phyloP scores from a whole-genome alignment of 2,113 vertebrate genomes.

The Galbula dea region DNA sequence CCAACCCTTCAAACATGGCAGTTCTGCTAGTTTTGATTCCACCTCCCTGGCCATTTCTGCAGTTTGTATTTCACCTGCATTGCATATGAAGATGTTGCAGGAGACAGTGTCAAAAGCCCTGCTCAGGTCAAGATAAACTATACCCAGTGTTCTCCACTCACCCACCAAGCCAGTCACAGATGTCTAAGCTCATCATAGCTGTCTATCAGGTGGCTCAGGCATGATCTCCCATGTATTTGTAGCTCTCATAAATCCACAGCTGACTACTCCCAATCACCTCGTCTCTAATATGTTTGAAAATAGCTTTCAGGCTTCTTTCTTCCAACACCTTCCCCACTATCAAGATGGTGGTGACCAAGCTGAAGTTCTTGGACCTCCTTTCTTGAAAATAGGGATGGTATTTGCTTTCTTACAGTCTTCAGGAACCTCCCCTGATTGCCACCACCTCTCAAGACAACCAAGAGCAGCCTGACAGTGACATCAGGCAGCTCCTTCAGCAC shows the following conservation, averaged over 20 bases:
- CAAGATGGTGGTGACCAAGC: too few relatives aligned
- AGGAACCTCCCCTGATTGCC: not conserved
- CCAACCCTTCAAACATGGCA: not conserved
- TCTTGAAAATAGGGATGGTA: not conserved
- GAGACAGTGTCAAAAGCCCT: too few relatives aligned
- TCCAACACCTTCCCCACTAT: not conserved
- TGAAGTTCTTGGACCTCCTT: not conserved
- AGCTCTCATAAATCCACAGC: not conserved
- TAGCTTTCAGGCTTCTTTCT: not conserved
- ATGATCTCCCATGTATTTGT: not conserved
- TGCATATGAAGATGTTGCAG: too few relatives aligned
- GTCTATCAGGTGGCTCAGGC: not conserved
- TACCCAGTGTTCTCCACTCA: not conserved
- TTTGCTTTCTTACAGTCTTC: not conserved
- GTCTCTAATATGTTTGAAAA: not conserved
- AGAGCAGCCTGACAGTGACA: too few relatives aligned
- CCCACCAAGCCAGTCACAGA: not conserved
- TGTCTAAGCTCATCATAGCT: not conserved
- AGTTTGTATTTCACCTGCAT: not conserved
- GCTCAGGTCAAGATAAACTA: not conserved
- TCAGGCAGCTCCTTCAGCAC: too few relatives aligned
- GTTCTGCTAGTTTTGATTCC: not conserved
- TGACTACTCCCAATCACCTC: not conserved
- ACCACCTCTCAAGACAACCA: not conserved
- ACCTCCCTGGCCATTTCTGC: not conserved